phyloP scores from a whole-genome alignment of 2,888 invertebrate genomes.

The Spodoptera picta region DNA sequence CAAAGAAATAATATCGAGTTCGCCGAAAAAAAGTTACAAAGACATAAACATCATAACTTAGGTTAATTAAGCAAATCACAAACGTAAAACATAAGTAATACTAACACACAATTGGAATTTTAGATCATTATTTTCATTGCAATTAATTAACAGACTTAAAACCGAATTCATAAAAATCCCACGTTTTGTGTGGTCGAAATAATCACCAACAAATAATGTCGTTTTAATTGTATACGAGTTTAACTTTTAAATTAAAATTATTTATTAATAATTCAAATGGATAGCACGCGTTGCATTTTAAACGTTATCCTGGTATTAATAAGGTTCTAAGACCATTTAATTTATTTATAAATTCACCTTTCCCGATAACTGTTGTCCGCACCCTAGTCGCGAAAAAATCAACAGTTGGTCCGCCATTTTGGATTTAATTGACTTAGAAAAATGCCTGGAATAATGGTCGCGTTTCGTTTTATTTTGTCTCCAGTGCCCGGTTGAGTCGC shows the following conservation, averaged over 20 bases:
- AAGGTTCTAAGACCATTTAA: background rate
- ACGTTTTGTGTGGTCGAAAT: no score
- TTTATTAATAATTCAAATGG: no score
- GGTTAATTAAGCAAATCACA: background rate
- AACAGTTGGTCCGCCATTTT: constrained; percentile 66
- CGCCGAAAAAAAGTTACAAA: constrained; percentile 4
- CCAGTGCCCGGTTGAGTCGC: constrained; percentile 63
- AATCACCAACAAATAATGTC: no score
- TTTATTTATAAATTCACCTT: constrained; percentile 22
- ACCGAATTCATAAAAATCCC: no score
- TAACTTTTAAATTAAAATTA: no score
- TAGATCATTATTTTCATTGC: no score
- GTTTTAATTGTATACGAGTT: no score
- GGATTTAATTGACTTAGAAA: constrained; percentile 84
- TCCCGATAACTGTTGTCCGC: constrained; percentile 35
- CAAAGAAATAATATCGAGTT: background rate
- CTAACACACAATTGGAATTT: background rate
- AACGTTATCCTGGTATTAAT: constrained; percentile 1
- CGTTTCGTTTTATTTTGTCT: constrained; percentile 66
- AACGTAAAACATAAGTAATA: background rate
- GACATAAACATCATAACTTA: background rate
- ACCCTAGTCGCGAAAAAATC: constrained; percentile 48
- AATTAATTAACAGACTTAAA: no score
- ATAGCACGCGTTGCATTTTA: constrained; percentile 18
- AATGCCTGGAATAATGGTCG: constrained; percentile 65